Evolutionary conservation across 2,888 invertebrate species (phyloP).

Genomic region (Drosophila sordidula): DNA sequence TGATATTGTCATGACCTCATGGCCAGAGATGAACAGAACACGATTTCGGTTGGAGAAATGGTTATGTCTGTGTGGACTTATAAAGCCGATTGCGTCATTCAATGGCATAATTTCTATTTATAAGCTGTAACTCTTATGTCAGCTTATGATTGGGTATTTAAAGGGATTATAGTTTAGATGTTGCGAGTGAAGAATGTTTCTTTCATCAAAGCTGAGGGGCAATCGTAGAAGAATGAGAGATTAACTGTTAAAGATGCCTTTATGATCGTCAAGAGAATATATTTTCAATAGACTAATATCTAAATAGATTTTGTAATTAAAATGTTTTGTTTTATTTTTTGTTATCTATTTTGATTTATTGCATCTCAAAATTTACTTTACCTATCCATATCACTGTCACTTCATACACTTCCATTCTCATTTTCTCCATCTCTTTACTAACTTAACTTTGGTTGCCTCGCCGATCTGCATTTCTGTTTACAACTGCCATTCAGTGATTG

Average conservation of each 20-base stretch:
- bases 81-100: constrained; percentile 54
- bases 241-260: not conserved
- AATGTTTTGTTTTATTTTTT: too few relatives aligned
- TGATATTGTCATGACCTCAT: constrained; percentile 39
- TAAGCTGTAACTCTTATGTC: not conserved
- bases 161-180: not conserved
- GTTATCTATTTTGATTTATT: too few relatives aligned
- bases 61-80: constrained; percentile 19
- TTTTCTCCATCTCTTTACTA: not conserved
- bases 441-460: constrained; percentile 10
- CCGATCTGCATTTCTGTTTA: constrained; percentile 15
- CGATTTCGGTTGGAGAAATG: constrained; percentile 3
- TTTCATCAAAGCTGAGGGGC: not conserved
- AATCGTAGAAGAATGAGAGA: not conserved
- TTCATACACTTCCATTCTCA: constrained; percentile 3
- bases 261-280: too few relatives aligned
- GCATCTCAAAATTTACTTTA: too few relatives aligned
- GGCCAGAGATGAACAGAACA: constrained; percentile 13
- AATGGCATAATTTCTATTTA: constrained; percentile 8
- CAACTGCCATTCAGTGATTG: constrained; percentile 36
- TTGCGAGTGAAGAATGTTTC: not conserved
- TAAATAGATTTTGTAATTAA: too few relatives aligned
- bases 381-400: constrained; percentile 10
- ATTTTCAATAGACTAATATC: too few relatives aligned
- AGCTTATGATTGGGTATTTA: not conserved